A percentile compares a stretch with the other conserved stretches of the same genome.
Evolutionary conservation across 2,797 vertebrate species (phyloP).

Genomic region (Leuciscus waleckii): DNA sequence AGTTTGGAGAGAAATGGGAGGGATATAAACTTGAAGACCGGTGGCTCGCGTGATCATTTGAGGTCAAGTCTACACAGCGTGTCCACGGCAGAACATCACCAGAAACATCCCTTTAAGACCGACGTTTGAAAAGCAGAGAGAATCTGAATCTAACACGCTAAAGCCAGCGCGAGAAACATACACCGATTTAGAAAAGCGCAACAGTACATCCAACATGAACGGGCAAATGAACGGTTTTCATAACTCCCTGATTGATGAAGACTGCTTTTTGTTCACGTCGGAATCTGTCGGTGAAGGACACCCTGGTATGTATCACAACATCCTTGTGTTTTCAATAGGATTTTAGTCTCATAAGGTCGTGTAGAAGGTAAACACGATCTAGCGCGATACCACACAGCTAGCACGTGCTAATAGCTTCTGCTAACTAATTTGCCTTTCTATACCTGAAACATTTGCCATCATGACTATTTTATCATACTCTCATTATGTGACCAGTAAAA

Average conservation of each 20-base stretch:
- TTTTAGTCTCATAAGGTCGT: not conserved
- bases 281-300: slow-evolving; percentile 96
- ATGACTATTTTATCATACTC: not conserved
- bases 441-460: too few relatives aligned
- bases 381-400: not conserved
- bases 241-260: slow-evolving; percentile 82
- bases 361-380: not conserved
- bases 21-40: slow-evolving; percentile 42
- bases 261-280: slow-evolving; percentile 93
- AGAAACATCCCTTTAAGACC: not conserved
- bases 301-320: slow-evolving; percentile 81
- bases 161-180: not conserved
- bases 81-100: not conserved
- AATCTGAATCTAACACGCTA: not conserved
- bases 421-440: not conserved
- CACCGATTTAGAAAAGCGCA: not conserved
- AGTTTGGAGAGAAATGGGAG: not conserved
- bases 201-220: slow-evolving; percentile 80
- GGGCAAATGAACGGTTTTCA: slow-evolving; percentile 85
- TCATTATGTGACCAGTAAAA: not conserved
- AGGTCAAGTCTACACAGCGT: slow-evolving; percentile 17
- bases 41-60: not conserved
- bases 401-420: slow-evolving; percentile 12
- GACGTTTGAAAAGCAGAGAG: not conserved
- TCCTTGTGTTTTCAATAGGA: not conserved